Base-by-base conservation (phyloP, 2,888 invertebrate species). In the Spisula subtruncata region DNA sequence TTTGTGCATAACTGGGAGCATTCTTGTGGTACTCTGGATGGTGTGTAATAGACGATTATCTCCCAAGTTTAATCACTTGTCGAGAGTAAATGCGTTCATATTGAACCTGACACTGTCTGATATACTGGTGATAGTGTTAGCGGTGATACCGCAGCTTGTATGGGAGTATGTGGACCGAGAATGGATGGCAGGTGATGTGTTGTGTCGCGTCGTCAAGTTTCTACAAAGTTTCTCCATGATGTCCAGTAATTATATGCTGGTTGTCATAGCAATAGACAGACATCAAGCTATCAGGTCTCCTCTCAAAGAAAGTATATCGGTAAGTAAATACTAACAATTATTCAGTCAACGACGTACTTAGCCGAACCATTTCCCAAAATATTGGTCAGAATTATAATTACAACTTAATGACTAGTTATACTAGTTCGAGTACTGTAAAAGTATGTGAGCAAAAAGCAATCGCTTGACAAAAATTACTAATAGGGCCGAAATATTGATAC, bases 221-320 rank as follows among this genome's bases (percentile, higher is more conserved):
- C 87, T 95, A 8, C 96, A 96, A 93, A 96, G 96, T 81, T 96
- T 96, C 81, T 94, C 96, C 25, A 95, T 97, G 91, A 96, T 96
- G 90, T 94, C 96, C 66, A 96, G 96, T 90, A 96, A 96, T 66
- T 96, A 96, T 92, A 96, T 96, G 95, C 92, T 97, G 60, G 95
- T 97, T 5, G 96, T 96, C n/a, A 96, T 97, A 41, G 96, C 96
- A 32, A 90, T 96, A 32, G 97, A 97, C 92, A 93, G 97, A 18
- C 96, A 96, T 89, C 96, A 96, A 90, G 97, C 97, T 35, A 97
- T 97, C 32, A 91, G 96, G 12, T 92, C 95, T 18, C 97, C 97
- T 0, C 94, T 97, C 29, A 94, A 95, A 83, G 94, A 95, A 88
- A 95, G 96, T 1, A 93, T 94, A 60, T 90, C 95, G 90, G 96